Evolutionary conservation across 2,888 invertebrate species (phyloP), one percentile per base, ranked within the genome.

Genomic region (Drosophila pseudotalamancana): DNA sequence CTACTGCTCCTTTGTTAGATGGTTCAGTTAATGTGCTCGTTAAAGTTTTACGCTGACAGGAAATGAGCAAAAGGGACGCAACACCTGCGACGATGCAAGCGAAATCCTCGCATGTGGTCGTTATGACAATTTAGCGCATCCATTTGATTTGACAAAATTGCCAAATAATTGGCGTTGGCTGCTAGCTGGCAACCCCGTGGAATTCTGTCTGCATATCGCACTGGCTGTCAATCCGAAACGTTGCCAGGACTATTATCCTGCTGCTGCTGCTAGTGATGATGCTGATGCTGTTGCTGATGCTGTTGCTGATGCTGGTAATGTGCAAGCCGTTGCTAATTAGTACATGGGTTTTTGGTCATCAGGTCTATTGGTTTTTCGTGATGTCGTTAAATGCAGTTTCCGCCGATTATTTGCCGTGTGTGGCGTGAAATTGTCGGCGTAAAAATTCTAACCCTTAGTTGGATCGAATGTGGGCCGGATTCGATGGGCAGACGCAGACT

Each of bases 61-160:
- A 84, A 83, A 81, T 74, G 81, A 67, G 82, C 83, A 86, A 72
- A 61, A 42, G 62, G n/a, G 40, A 46, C 49, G 50, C 40, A 49
- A 43, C 83, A 84, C 85, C 82, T 85, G 83, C 77, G 51, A 46
- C 45, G 42, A 29, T 39, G 45, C 48, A 16, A 42, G 53, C 31
- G 39, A 71, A 88, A 84, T 83, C 57, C 67, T 72, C 67, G 57
- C 86, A 89, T 88, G 80, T 84, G 88, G 87, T 88, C 88, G 89
- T 87, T 88, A 89, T 88, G 87, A 88, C 88, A 86, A 89, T 81
- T 56, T 60, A 53, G 61, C 55, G 72, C 65, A 67, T 61, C 65
- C 71, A 75, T 78, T 71, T 74, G 81, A 79, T 76, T 73, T 75
- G 81, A 67, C 77, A 71, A 89, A 89, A 90, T 88, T 81, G 87